Base-by-base conservation (phyloP, 2,113 vertebrate species). In the Haemorhous mexicanus region DNA sequence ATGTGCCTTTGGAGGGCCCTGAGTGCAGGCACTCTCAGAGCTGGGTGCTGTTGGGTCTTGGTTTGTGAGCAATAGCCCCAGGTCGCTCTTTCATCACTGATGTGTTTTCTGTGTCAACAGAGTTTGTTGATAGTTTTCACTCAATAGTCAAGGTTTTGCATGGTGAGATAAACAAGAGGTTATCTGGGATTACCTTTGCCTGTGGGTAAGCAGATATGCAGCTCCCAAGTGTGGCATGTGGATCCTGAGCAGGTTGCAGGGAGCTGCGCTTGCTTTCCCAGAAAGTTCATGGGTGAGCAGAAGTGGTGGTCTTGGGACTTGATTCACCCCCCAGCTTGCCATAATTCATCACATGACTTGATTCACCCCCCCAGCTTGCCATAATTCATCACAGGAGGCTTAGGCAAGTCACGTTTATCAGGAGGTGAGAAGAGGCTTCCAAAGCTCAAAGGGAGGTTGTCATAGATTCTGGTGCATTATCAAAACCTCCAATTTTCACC, bases 11-110 rank as follows among this genome's bases (percentile, higher is more conserved):
- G 2, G 22, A 8, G 3, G 16, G 13, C 52, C 24, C 26, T 14
- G 30, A 19, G 26, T 52, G 74, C 33, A 0, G 0, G 58, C 0
- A 0, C 16, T 19, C 0, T 1, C n/a, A 5, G 20, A 62, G 13
- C 56, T 18, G 8, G 27, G 14, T 21, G 41, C 0, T 0, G 4
- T 30, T 61, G 72, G n/a, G 11, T 33, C 55, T 84, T 44, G 72
- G 46, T 27, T 73, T 24, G 28, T 77, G 63, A 30, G 35, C 1
- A 1, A 1, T 7, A 50, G 56, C 24, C 33, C 52, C 50, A 14
- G 33, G 50, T 74, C 0, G 0, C 23, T 69, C 32, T 44, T 55
- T 67, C 3, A 0, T 52, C 52, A 12, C 26, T 15, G 19, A 23
- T 3, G 2, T 30, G 63, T 86, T 95, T 86, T 43, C 39, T 62